phyloP scores from a whole-genome alignment of 2,888 invertebrate species.

The Ephialtes manifestator region DNA sequence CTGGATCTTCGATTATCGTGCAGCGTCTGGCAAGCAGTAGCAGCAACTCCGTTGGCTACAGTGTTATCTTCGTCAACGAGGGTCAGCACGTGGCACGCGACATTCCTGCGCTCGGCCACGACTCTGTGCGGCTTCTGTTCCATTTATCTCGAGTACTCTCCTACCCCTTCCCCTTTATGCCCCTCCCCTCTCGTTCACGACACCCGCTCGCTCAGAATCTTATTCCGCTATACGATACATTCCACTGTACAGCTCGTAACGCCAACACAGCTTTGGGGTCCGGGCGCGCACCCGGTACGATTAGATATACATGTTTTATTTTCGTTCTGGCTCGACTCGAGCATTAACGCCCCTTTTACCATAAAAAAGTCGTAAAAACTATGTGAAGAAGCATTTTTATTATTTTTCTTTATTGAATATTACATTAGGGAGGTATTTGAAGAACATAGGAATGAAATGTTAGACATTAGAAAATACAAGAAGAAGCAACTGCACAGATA shows the following conservation, averaged over 20 bases:
- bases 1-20: constrained; percentile 43
- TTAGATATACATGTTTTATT: constrained; percentile 51
- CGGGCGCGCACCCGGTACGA: constrained; percentile 14
- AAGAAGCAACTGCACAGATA: no score
- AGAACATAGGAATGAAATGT: not conserved
- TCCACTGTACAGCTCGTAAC: constrained; percentile 1
- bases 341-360: constrained; percentile 24
- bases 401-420: not conserved
- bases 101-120: constrained; percentile 57
- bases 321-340: constrained; percentile 47
- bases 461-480: not conserved
- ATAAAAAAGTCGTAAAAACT: constrained; percentile 19
- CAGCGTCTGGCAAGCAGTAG: constrained; percentile 22
- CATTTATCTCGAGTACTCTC: constrained; percentile 62
- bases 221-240: constrained; percentile 28
- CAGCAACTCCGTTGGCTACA: constrained; percentile 10
- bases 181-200: constrained; percentile 1
- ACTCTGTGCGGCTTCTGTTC: constrained; percentile 57
- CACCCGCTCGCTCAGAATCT: constrained; percentile 29
- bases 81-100: constrained; percentile 66
- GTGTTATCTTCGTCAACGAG: constrained; percentile 60
- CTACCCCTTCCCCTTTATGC: not conserved
- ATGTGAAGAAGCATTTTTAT: not conserved
- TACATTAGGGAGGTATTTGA: not conserved
- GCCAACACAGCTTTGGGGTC: not conserved